Evolutionary conservation across 2,888 invertebrate species (phyloP).

Genomic region (Athetis lepigone): DNA sequence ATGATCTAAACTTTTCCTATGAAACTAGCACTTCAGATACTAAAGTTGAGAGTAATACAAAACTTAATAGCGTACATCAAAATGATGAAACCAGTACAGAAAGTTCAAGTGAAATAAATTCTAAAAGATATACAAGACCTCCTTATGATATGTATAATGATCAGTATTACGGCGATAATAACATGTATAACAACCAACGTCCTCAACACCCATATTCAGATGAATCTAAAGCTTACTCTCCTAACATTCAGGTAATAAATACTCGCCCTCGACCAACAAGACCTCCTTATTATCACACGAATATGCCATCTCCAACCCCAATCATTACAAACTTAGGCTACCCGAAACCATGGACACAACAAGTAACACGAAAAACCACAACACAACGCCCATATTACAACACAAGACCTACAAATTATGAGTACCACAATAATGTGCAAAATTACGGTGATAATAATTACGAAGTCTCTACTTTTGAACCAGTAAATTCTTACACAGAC

Average conservation of each 20-base stretch:
- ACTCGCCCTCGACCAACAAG: constrained; percentile 70
- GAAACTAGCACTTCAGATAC: constrained; percentile 74
- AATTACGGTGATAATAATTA: constrained; percentile 76
- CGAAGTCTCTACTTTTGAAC: constrained; percentile 85
- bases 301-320: constrained; percentile 79
- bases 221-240: constrained; percentile 76
- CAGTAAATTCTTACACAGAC: constrained; percentile 82
- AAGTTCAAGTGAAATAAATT: constrained; percentile 65
- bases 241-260: constrained; percentile 78
- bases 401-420: constrained; percentile 77
- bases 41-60: constrained; percentile 60
- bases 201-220: constrained; percentile 71
- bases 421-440: constrained; percentile 75
- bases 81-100: constrained; percentile 65
- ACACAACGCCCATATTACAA: constrained; percentile 76
- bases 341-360: constrained; percentile 77
- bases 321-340: constrained; percentile 86
- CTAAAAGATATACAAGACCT: constrained; percentile 62
- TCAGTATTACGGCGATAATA: constrained; percentile 55
- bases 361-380: constrained; percentile 70
- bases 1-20: constrained; percentile 83
- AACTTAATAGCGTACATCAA: constrained; percentile 58
- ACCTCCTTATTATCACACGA: constrained; percentile 78
- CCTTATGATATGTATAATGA: constrained; percentile 57
- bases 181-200: constrained; percentile 70